Percentiles rank a stretch among this genome's conserved stretches.
Conservation (phyloP, 2,888 invertebrate genomes). For the Urechis unicinctus region DNA sequence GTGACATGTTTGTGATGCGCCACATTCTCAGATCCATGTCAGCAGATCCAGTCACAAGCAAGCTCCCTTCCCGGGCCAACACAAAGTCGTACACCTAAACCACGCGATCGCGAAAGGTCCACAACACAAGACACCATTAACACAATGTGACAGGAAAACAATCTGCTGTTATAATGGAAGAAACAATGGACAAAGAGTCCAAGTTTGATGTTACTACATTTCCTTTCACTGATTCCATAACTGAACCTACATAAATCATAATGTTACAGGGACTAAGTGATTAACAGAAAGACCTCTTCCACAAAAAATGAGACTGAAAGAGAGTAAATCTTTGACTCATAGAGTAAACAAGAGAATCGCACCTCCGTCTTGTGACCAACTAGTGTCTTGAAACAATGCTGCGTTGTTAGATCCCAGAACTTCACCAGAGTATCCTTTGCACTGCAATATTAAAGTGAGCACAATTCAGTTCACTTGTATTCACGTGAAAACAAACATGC, state of each 20-base stretch:
- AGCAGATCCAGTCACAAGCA: slow-evolving; percentile 80
- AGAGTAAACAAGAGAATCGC: slow-evolving; percentile 21
- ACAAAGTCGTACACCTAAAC: slow-evolving; percentile 76
- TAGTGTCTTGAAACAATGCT: slow-evolving; percentile 91
- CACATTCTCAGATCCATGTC: slow-evolving; percentile 81
- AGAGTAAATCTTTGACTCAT: too few species aligned
- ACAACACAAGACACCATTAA: too few species aligned
- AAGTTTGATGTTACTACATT: too few species aligned
- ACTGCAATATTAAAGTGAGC: slow-evolving; percentile 51
- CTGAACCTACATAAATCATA: too few species aligned
- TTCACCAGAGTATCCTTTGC: slow-evolving; percentile 93
- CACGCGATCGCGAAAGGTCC: background rate
- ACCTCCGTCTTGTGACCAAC: slow-evolving; percentile 66
- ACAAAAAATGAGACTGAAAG: too few species aligned
- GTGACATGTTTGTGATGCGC: slow-evolving; percentile 51
- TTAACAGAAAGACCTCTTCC: too few species aligned
- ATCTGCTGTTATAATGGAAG: too few species aligned
- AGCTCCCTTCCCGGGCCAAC: slow-evolving; percentile 69
- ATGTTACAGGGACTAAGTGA: too few species aligned
- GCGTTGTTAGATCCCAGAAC: slow-evolving; percentile 93
- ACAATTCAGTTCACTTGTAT: background rate
- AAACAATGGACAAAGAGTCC: too few species aligned
- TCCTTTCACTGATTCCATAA: too few species aligned
- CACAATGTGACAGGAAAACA: too few species aligned
- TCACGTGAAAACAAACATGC: background rate